Percentiles rank a stretch among this genome's conserved stretches.
These are phyloP conservation scores for Argyresthia goedartella DNA, from an alignment of 2,888 invertebrate genomes.

Conservation along the genomic window DNA sequence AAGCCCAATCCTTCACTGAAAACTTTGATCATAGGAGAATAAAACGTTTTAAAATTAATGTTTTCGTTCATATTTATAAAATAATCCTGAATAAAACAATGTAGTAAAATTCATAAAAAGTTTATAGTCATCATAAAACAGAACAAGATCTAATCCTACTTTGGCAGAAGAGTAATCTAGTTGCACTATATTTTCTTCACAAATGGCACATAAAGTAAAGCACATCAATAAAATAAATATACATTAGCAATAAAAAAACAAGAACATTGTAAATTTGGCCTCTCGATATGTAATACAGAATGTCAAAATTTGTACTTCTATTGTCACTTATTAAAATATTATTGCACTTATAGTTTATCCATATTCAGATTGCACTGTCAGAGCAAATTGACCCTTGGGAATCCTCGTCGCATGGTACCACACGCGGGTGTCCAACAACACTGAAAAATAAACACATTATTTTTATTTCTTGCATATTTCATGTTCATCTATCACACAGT, in stretches of 20 bases:
- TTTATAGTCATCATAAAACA: constrained; percentile 25
- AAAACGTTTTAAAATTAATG: constrained; percentile 51
- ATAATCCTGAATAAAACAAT: constrained; percentile 7
- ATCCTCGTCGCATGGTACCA: constrained; percentile 94
- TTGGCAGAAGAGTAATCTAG: constrained; percentile 24
- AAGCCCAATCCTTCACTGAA: constrained; percentile 43
- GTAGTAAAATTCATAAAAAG: constrained; percentile 20
- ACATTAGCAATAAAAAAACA: constrained; percentile 21
- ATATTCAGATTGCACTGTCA: constrained; percentile 93
- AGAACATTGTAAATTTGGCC: constrained; percentile 45
- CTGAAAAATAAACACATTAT: constrained; percentile 49
- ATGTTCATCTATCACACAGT: neutral
- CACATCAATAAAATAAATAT: constrained; percentile 23
- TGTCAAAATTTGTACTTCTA: constrained; percentile 14
- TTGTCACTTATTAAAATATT: constrained; percentile 12
- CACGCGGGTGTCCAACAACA: constrained; percentile 88
- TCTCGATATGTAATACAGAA: constrained; percentile 47
- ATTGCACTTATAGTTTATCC: constrained; percentile 70
- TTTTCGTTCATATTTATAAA: constrained; percentile 19
- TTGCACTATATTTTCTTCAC: constrained; percentile 35
- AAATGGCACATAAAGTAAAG: constrained; percentile 38
- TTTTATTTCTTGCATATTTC: no score
- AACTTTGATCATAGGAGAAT: constrained; percentile 54
- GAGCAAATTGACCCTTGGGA: constrained; percentile 83
- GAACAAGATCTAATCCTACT: constrained; percentile 25